Evolutionary conservation across 2,888 invertebrate genomes (phyloP), one percentile per base, ranked within the genome.

Genomic region (Gisinianus flammeolus): DNA sequence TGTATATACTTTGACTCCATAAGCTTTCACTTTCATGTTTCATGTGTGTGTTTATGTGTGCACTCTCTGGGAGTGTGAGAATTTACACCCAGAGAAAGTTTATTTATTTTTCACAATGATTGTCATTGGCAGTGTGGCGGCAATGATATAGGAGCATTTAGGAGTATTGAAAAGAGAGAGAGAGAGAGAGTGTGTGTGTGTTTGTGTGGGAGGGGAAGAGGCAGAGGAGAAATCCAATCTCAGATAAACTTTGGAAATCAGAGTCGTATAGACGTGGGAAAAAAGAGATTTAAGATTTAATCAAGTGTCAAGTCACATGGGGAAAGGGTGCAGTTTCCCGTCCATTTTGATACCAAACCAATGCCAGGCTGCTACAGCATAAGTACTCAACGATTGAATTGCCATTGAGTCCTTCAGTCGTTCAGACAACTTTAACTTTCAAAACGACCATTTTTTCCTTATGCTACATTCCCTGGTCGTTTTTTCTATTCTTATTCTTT

Each of bases 231-330:
- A 74, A 77, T 79, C 73, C 79, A 77, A 79, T 79, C 73, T 73
- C 19, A 72, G 79, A 79, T 79, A 79, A 78, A 79, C 70, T 79
- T 79, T 74, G 62, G 76, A 79, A 79, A 76, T 79, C 79, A 72
- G 44, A 58, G 73, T 73, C 62, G 33, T 73, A 31, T 10, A 31
- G 78, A 74, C 70, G 78, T 74, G 78, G 74, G 76, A 52, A 74
- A 70, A 79, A 69, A 79, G 75, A 79, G 79, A 79, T 79, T 77
- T 79, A 79, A 77, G 79, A 79, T 79, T 79, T 79, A 79, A 79
- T 79, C 79, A 79, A 77, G 71, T 77, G 79, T 79, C 79, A 77
- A 77, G 72, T 64, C 67, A n/a, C n/a, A 44, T 26, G 70, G 77
- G 66, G 33, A 77, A 77, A 72, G 77, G 77, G 77, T 71, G 70